Percentiles rank a stretch among this genome's conserved stretches.
These are phyloP conservation scores for Serranus cabrilla DNA, from an alignment of 2,797 vertebrate species.

Conservation along the genomic window DNA sequence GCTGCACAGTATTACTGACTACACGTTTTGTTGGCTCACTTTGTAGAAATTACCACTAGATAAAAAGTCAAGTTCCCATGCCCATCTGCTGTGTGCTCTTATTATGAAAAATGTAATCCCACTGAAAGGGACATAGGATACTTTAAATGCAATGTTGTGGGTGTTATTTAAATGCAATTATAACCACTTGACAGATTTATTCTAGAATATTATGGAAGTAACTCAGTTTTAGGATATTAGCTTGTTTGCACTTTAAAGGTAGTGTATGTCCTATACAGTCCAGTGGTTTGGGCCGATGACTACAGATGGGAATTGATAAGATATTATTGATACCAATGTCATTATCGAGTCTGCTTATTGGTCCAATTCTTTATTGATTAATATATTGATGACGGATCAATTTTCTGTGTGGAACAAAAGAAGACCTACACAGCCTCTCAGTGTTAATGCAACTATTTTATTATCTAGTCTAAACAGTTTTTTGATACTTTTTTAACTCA, in stretches of 20 bases:
- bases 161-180: constrained; percentile 33
- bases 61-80: constrained; percentile 68
- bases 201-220: neutral
- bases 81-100: constrained; percentile 23
- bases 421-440: too few species aligned
- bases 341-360: too few species aligned
- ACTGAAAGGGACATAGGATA: constrained; percentile 3
- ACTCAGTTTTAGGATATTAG: neutral
- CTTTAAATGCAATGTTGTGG: constrained; percentile 8
- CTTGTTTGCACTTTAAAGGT: constrained; percentile 9
- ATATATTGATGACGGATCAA: too few species aligned
- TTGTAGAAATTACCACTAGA: constrained; percentile 57
- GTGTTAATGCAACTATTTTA: too few species aligned
- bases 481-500: too few species aligned
- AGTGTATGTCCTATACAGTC: constrained; percentile 3
- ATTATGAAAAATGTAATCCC: constrained; percentile 18
- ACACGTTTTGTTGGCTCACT: constrained; percentile 66
- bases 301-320: too few species aligned
- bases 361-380: too few species aligned
- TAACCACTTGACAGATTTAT: constrained; percentile 22
- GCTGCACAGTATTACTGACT: constrained; percentile 65
- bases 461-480: too few species aligned
- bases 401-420: too few species aligned
- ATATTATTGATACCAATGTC: too few species aligned
- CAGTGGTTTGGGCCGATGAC: neutral